Base-by-base conservation (phyloP, 2,113 vertebrate species). In the Nerophis lumbriciformis region DNA sequence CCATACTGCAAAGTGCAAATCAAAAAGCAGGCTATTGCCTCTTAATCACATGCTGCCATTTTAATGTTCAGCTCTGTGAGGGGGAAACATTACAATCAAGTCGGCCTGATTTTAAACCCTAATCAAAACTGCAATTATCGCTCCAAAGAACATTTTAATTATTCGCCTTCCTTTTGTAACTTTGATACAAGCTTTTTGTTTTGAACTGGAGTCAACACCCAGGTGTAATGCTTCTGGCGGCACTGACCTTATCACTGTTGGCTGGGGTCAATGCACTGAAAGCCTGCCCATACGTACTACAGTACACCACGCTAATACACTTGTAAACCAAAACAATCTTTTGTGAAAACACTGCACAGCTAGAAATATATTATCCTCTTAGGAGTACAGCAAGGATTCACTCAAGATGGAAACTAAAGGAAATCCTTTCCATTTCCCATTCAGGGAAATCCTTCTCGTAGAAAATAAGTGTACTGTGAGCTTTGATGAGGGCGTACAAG, bases 211-310 rank as follows among this genome's bases (percentile, higher is more conserved):
- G 70, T 71, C 71, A 66, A 72, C 54, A 65, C 70, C 65, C 38
- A 44, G 63, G 56, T 60, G 63, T 72, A 54, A 38, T 76, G 70
- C 61, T 53, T 68, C 59, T 67, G 8, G 76, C 69, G 53, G 53
- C 68, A 36, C 69, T 75, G 74, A 79, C 76, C 73, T 78, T 66
- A 73, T 75, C 72, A 74, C 59, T 35, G 5, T 16, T 36, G 48
- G 61, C 9, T 28, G 57, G 69, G 75, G 77, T 76, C 58, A 72
- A 47, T 16, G 45, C 60, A 15, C 61, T 66, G 65, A 75, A 72
- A 79, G 63, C 55, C 57, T 16, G 39, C 48, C 53, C 49, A 45
- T 67, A 48, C 66, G 66, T 59, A 62, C 62, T 59, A 65, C 4
- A 28, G 28, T 4, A 28, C 51, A 36, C 6, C 5, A 19, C 19